A percentile compares a stretch with the other conserved stretches of the same genome.
Evolutionary conservation across 2,888 invertebrate genomes (phyloP).

Genomic region (Artemia sinica): DNA sequence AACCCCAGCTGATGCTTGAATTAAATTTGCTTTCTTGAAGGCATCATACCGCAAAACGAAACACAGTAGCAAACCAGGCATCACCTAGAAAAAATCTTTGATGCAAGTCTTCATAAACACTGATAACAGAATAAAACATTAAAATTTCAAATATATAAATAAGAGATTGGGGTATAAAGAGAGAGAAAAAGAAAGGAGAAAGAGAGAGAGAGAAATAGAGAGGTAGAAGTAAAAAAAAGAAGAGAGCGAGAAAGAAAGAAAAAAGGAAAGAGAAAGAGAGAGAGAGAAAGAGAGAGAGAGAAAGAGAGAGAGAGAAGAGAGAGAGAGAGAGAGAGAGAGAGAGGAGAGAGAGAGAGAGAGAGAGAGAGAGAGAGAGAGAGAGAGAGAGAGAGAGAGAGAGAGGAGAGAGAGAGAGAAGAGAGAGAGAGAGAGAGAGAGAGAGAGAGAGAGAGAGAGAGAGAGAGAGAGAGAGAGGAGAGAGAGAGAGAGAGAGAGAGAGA

Average conservation of each 20-base stretch:
- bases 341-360: not conserved
- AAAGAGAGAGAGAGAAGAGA: too few relatives aligned
- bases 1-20: constrained; percentile 40
- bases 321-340: not conserved
- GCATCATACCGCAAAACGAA: constrained; percentile 94
- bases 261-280: too few relatives aligned
- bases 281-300: too few relatives aligned
- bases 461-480: not conserved
- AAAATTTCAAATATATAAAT: not conserved
- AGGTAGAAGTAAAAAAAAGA: constrained; percentile 18
- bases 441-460: not conserved
- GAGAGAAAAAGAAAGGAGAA: not conserved
- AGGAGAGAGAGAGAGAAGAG: too few relatives aligned
- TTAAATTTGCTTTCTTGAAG: constrained; percentile 72
- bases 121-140: not conserved
- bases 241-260: too few relatives aligned
- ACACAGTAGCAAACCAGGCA: constrained; percentile 86
- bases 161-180: not conserved
- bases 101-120: not conserved
- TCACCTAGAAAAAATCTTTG: constrained; percentile 42
- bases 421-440: too few relatives aligned
- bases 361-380: not conserved
- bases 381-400: too few relatives aligned
- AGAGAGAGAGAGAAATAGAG: not conserved
- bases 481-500: not conserved